Evolutionary conservation across 2,888 invertebrate species (phyloP), one percentile per base, ranked within the genome.

Genomic region (Sthenelais limicola): DNA sequence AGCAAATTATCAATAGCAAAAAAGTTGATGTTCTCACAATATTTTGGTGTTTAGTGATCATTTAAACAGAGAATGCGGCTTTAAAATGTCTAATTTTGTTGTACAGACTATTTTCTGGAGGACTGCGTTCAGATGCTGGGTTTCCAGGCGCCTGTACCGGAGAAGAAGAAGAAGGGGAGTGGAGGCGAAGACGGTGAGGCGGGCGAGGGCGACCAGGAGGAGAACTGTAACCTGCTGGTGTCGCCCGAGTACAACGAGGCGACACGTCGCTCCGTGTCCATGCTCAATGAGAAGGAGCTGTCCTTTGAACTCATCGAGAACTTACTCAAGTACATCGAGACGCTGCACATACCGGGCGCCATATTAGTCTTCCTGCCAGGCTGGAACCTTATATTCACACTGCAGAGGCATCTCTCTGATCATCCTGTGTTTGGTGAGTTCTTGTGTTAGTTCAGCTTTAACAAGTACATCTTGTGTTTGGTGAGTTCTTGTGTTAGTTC

Each of bases 381-480:
- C 0, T 98, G 98, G 98, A 97, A 96, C 89, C 89, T 97, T 18
- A 99, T 99, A 82, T 96, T 96, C 88, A 93, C 94, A 0, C 89
- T 98, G 68, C 93, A 96, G 92, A 94, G 94, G 84, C 93, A 93
- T 82, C 89, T 98, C 38, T 92, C 94, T 81, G 91, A 91, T 73
- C 93, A 94, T 85, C 91, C 91, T 0, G 84, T 90, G 28, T 95
- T 95, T 85, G 93, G 94, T 78, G 89, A 90, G 82, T 88, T 1
- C 12, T n/a, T n/a, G n/a, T n/a, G n/a, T n/a, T n/a, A n/a, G n/a
- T n/a, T n/a, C n/a, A n/a, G n/a, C n/a, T n/a, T n/a, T n/a, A n/a
- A n/a, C n/a, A n/a, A n/a, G n/a, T n/a, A n/a, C n/a, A n/a, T n/a
- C n/a, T n/a, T n/a, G n/a, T n/a, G n/a, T n/a, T n/a, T n/a, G n/a